Conservation (phyloP, 2,797 vertebrate species). For the Sciaenops ocellatus region DNA sequence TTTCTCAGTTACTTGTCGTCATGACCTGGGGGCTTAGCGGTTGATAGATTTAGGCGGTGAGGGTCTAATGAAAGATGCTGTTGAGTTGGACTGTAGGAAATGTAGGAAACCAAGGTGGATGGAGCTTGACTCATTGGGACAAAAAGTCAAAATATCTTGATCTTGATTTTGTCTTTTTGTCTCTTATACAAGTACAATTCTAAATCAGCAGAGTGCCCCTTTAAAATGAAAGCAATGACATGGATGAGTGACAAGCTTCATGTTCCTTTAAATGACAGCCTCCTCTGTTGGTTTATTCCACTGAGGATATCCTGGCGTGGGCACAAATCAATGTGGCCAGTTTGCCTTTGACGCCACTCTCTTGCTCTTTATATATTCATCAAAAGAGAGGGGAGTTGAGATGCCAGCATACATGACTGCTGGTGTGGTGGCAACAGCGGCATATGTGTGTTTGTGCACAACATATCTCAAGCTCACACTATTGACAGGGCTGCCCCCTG, state of each 20-base stretch:
- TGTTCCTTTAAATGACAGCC: conserved; percentile 24
- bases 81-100: not conserved
- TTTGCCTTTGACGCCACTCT: conserved; percentile 36
- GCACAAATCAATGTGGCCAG: conserved; percentile 48
- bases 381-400: conserved; percentile 26
- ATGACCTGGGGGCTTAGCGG: not conserved
- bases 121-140: not conserved
- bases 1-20: not conserved
- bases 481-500: conserved; percentile 21
- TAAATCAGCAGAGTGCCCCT: not conserved
- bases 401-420: conserved; percentile 22
- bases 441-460: conserved; percentile 8
- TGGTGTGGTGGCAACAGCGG: conserved; percentile 18
- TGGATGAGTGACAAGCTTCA: conserved; percentile 34
- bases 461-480: conserved; percentile 15
- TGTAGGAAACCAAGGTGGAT: not conserved
- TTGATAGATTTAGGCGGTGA: not conserved
- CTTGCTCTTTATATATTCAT: conserved; percentile 38
- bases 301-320: conserved; percentile 24
- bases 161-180: not conserved
- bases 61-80: not conserved
- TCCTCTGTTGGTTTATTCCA: conserved; percentile 39
- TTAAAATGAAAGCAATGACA: not conserved
- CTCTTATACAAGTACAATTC: not conserved
- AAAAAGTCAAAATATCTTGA: not conserved